Percentiles rank a stretch among this genome's conserved stretches.
Conservation (phyloP, 2,888 invertebrate species). For the Pseudanteris insignis region DNA sequence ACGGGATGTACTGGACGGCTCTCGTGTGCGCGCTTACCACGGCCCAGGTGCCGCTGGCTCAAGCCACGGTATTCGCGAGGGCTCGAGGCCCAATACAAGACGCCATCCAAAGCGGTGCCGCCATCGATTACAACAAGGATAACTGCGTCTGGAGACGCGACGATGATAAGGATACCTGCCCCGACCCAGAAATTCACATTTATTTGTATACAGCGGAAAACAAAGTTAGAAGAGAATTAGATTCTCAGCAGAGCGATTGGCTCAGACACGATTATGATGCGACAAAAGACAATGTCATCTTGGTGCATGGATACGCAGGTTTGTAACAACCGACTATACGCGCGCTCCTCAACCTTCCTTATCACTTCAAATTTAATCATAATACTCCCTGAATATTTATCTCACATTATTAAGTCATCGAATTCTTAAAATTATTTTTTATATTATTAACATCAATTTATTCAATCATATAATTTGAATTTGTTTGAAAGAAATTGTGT, state of each 20-base stretch:
- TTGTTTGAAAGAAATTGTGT: too few relatives aligned
- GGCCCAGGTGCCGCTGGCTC: too few relatives aligned
- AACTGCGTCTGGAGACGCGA: conserved; percentile 77
- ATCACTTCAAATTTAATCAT: too few relatives aligned
- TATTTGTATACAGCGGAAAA: conserved; percentile 72
- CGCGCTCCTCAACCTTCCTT: too few relatives aligned
- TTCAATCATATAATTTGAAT: too few relatives aligned
- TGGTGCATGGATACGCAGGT: conserved; percentile 81
- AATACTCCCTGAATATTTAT: too few relatives aligned
- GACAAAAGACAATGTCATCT: conserved; percentile 74
- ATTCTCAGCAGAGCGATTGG: conserved; percentile 70
- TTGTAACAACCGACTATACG: too few relatives aligned
- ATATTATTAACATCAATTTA: too few relatives aligned
- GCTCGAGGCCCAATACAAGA: conserved; percentile 60
- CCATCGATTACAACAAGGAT: conserved; percentile 71
- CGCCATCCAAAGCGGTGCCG: conserved; percentile 65
- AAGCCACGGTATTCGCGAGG: conserved; percentile 12
- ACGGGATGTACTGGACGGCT: conserved; percentile 25
- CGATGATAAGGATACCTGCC: conserved; percentile 74
- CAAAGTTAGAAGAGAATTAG: conserved; percentile 63
- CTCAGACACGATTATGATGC: conserved; percentile 77
- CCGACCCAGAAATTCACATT: conserved; percentile 75
- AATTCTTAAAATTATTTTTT: too few relatives aligned
- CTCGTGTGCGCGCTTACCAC: conserved; percentile 9
- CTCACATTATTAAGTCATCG: too few relatives aligned